A percentile compares a stretch with the other conserved stretches of the same genome.
phyloP scores from a whole-genome alignment of 2,797 vertebrate species.

The Chelon auratus region DNA sequence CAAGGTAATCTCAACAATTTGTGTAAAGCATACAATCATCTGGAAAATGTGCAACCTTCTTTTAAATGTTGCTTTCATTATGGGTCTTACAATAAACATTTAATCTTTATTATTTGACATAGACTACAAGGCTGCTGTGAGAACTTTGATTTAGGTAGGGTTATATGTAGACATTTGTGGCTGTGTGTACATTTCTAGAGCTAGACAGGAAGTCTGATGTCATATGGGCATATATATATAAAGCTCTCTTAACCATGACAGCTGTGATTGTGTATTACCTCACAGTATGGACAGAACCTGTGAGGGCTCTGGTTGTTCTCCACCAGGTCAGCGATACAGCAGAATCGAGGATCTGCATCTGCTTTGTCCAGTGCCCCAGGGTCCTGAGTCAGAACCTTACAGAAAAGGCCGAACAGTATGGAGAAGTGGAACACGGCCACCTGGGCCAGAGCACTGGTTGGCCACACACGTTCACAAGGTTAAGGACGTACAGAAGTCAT shows the following conservation, averaged over 20 bases:
- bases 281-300: conserved; percentile 87
- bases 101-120: background rate
- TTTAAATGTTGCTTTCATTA: background rate
- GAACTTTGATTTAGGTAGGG: conserved; percentile 5
- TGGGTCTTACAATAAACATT: background rate
- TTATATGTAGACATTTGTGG: background rate
- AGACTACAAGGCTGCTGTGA: background rate
- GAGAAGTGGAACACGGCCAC: conserved; percentile 80
- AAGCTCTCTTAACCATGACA: background rate
- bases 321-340: conserved; percentile 82
- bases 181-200: background rate
- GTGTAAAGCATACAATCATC: too few relatives aligned
- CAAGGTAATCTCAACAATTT: background rate
- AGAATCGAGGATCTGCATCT: conserved; percentile 79
- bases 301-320: conserved; percentile 80
- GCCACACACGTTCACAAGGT: conserved; percentile 80
- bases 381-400: conserved; percentile 83
- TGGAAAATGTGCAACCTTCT: background rate
- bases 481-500: conserved; percentile 69
- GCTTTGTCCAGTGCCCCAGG: conserved; percentile 77
- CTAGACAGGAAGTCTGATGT: background rate
- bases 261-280: conserved; percentile 73
- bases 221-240: background rate
- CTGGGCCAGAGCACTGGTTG: conserved; percentile 75
- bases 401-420: conserved; percentile 80